Base-by-base conservation (phyloP, 1,140 invertebrate species). In the Paramacrobiotus metropolitanus region DNA sequence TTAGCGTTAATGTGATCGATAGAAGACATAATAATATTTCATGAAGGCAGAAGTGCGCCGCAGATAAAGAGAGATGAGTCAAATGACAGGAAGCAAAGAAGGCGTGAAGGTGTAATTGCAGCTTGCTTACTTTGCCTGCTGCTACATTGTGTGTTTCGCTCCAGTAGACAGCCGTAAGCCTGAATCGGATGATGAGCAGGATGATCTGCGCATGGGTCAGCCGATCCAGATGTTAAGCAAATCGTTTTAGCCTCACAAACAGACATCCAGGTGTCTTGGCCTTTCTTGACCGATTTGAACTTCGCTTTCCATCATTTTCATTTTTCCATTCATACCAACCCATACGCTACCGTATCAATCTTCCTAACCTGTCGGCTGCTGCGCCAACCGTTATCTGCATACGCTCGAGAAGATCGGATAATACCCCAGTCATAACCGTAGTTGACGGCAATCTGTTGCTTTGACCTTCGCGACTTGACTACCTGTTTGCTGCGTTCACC, bases 251-350 rank as follows among this genome's bases (percentile, higher is more conserved):
- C n/a, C n/a, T 15, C 4, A 24, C 24, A 28, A 55, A 20, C 48
- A 55, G 4, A 15, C 15, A 28, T 28, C 48, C 48, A 55, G 48
- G 48, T 55, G 48, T 55, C 48, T 55, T 55, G 48, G 48, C 48
- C 48, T 55, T 15, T 55, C 48, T 55, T 55, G 48, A 55, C 48
- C 48, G 48, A 55, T 55, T 55, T 55, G 48, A 55, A 55, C 48
- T 55, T 55, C 28, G 9, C 34, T 40, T n/a, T 40, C 34, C n/a
- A n/a, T n/a, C n/a, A n/a, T n/a, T n/a, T n/a, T n/a, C n/a, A n/a
- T n/a, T n/a, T 40, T 9, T n/a, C n/a, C 34, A 40, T 40, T 40
- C 34, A 40, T 40, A 40, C n/a, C 34, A n/a, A 40, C 34, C 9
- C 9, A 40, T 9, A 40, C 34, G n/a, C n/a, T n/a, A n/a, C n/a